phyloP scores from a whole-genome alignment of 1,140 invertebrate genomes.

The Aphaenogaster floridana region DNA sequence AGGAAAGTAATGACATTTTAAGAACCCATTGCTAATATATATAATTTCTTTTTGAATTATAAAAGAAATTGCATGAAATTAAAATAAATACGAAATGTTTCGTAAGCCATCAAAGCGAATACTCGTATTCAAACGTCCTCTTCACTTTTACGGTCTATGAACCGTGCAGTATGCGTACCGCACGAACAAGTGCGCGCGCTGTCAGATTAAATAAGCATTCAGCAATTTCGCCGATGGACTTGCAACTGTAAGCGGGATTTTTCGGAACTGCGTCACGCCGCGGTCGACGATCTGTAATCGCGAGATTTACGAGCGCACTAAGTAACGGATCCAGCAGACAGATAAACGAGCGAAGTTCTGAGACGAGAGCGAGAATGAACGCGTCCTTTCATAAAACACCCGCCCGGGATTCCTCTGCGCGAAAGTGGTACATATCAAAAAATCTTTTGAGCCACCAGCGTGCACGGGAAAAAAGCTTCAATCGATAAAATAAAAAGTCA shows the following conservation, averaged over 20 bases:
- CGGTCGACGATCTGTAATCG: slow-evolving; percentile 40
- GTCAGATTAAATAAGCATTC: slow-evolving; percentile 24
- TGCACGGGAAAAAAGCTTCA: slow-evolving; percentile 37
- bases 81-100: not conserved
- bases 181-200: not conserved
- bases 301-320: slow-evolving; percentile 53
- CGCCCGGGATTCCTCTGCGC: not conserved
- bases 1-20: too few relatives aligned
- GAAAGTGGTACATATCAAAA: not conserved
- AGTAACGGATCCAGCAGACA: slow-evolving; percentile 48
- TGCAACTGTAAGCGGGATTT: slow-evolving; percentile 14
- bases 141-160: not conserved
- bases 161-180: not conserved
- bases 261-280: slow-evolving; percentile 7
- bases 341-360: slow-evolving; percentile 71
- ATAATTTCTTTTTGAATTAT: not conserved
- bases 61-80: not conserved
- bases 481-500: slow-evolving; percentile 37
- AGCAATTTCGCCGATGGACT: slow-evolving; percentile 41
- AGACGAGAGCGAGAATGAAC: slow-evolving; percentile 64
- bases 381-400: slow-evolving; percentile 43
- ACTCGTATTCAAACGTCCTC: not conserved
- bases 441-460: slow-evolving; percentile 6
- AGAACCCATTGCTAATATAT: not conserved
- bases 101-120: not conserved